Evolutionary conservation across 1,140 invertebrate genomes (phyloP), one percentile per base, ranked within the genome.

Genomic region (Psilanteris sp.): DNA sequence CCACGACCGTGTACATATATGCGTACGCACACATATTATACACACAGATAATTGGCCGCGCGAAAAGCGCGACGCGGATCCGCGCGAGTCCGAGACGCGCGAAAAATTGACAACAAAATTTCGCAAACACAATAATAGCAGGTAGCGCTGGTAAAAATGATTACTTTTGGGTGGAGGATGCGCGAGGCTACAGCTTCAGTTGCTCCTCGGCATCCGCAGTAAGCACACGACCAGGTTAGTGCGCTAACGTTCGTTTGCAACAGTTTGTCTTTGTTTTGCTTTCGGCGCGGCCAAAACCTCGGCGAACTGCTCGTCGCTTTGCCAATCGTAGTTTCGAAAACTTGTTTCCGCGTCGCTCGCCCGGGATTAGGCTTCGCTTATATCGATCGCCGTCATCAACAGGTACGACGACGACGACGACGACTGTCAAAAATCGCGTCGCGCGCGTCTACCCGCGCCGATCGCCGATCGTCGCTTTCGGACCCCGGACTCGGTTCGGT

Each of bases 171-270:
- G 67, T 52, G 74, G 74, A 72, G 74, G 74, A 67, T 77, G 74
- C 74, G 74, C 74, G 67, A 67, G 62, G 44, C 61, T 70, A 77
- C 66, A 57, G 67, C 74, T 72, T 77, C 74, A 77, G 74, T 77
- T 71, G 74, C 74, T 77, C 67, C 74, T 77, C 67, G 39, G 74
- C 74, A 50, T 77, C 50, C 74, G 62, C 54, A 72, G 67, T 55
- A 77, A 77, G 74, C 74, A 68, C 67, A 77, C 74, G 66, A 66
- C 27, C 52, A 77, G 74, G 74, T 77, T 77, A 71, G 74, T 72
- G 16, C 67, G 61, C 43, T 37, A n/a, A 68, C 55, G 26, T 46
- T 62, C n/a, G 27, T 64, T 77, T 64, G 59, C 73, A 70, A 66
- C 43, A 71, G 27, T 57, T 68, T 66, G 31, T 20, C 10, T 62